These are phyloP conservation scores for Varanus komodoensis DNA, from an alignment of 2,113 vertebrate species.

Conservation along the genomic window DNA sequence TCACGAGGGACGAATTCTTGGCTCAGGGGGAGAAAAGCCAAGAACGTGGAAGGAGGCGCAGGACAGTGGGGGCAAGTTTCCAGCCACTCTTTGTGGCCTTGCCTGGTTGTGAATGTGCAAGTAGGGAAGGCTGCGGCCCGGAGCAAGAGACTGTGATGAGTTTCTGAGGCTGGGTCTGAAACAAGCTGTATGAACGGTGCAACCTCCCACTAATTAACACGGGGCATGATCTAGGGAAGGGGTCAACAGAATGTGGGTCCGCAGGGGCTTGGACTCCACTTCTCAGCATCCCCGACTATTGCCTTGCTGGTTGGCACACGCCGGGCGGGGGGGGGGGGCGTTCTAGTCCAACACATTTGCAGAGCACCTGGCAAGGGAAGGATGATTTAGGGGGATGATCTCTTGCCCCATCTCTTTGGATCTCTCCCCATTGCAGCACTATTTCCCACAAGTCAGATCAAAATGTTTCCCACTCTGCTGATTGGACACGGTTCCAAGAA, in stretches of 20 bases:
- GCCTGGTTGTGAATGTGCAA: neutral
- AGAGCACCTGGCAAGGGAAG: too few species aligned
- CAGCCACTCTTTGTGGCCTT: neutral
- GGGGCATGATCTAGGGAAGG: too few species aligned
- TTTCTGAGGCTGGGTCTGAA: neutral
- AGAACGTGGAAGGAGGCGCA: neutral
- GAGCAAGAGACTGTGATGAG: too few species aligned
- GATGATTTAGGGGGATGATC: neutral
- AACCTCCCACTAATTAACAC: neutral
- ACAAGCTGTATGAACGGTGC: neutral
- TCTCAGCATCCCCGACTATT: too few species aligned
- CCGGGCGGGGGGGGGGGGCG: too few species aligned
- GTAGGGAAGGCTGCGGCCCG: neutral
- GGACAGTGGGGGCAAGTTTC: neutral
- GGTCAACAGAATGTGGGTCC: too few species aligned
- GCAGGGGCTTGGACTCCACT: too few species aligned
- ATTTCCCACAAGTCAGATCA: neutral
- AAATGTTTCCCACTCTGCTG: too few species aligned
- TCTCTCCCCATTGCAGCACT: neutral
- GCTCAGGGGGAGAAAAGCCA: neutral
- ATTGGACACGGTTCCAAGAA: too few species aligned
- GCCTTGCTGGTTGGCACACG: too few species aligned
- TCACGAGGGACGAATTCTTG: constrained; percentile 20
- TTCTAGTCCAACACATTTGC: too few species aligned
- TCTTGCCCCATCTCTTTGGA: neutral